Evolutionary conservation across 2,888 invertebrate species (phyloP).

Genomic region (Plemyria rubiginata): DNA sequence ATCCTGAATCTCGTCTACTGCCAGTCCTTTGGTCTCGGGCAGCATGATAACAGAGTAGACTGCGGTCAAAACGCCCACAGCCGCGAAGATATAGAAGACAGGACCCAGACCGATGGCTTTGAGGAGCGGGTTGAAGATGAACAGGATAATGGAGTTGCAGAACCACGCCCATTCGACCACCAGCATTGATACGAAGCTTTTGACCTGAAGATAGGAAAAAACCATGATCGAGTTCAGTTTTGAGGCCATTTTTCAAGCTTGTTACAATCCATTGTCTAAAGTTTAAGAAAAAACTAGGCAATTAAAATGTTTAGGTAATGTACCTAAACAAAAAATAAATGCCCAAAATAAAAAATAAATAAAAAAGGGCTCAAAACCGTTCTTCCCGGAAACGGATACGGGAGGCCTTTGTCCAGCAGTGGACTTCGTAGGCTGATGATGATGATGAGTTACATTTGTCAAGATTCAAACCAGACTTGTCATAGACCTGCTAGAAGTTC

Average conservation of each 20-base stretch:
- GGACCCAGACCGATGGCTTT: slow-evolving; percentile 58
- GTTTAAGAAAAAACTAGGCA: slow-evolving; percentile 35
- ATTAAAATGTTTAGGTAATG: too few species aligned
- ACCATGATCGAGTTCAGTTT: background rate
- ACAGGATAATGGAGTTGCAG: slow-evolving; percentile 61
- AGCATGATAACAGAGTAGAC: slow-evolving; percentile 50
- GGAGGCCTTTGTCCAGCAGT: too few species aligned
- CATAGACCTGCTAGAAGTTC: slow-evolving; percentile 17
- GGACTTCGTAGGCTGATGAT: too few species aligned
- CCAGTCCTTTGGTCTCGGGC: slow-evolving; percentile 63
- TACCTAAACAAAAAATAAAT: too few species aligned
- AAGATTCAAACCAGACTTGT: too few species aligned
- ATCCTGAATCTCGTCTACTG: slow-evolving; percentile 57
- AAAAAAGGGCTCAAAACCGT: too few species aligned
- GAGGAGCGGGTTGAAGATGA: slow-evolving; percentile 63
- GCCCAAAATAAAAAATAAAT: too few species aligned
- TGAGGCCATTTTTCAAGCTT: too few species aligned
- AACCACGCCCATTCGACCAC: slow-evolving; percentile 63
- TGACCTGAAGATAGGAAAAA: slow-evolving; percentile 51
- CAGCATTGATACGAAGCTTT: slow-evolving; percentile 59
- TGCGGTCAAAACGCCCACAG: slow-evolving; percentile 52
- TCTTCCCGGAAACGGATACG: too few species aligned
- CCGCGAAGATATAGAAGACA: slow-evolving; percentile 64
- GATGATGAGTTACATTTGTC: too few species aligned
- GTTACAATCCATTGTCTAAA: too few species aligned